A percentile compares a stretch with the other conserved stretches of the same genome.
Evolutionary conservation across 2,797 vertebrate genomes (phyloP).

Genomic region (Poliocrania exsul): DNA sequence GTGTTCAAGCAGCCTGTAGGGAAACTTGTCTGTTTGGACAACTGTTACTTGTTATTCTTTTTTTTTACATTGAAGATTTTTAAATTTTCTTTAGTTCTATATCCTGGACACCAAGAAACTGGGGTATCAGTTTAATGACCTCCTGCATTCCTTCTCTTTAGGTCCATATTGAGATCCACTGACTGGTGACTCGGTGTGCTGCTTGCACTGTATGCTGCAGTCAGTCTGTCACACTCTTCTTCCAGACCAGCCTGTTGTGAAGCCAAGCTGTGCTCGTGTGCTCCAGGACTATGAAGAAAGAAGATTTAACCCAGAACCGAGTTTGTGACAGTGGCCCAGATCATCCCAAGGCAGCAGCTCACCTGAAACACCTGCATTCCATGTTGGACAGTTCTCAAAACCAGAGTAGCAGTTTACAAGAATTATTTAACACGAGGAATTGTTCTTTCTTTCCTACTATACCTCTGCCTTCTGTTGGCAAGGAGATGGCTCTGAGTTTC

Average conservation of each 20-base stretch:
- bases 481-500: not conserved
- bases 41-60: not conserved
- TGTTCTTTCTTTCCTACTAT: not conserved
- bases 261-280: not conserved
- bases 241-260: constrained; percentile 14
- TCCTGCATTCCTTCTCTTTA: constrained; percentile 63
- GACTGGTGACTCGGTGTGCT: constrained; percentile 52
- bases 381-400: not conserved
- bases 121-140: not conserved
- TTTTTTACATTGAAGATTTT: not conserved
- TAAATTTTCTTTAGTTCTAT: not conserved
- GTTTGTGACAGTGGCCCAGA: not conserved
- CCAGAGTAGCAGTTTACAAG: constrained; percentile 22
- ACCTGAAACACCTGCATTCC: not conserved
- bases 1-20: not conserved
- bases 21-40: not conserved
- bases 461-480: not conserved
- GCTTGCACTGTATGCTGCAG: not conserved
- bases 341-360: not conserved
- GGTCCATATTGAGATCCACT: constrained; percentile 99
- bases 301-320: not conserved
- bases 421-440: constrained; percentile 8
- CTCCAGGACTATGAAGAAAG: not conserved
- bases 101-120: not conserved
- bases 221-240: not conserved